Evolutionary conservation across 1,140 invertebrate species (phyloP).

Genomic region (Olivierus martensii): DNA sequence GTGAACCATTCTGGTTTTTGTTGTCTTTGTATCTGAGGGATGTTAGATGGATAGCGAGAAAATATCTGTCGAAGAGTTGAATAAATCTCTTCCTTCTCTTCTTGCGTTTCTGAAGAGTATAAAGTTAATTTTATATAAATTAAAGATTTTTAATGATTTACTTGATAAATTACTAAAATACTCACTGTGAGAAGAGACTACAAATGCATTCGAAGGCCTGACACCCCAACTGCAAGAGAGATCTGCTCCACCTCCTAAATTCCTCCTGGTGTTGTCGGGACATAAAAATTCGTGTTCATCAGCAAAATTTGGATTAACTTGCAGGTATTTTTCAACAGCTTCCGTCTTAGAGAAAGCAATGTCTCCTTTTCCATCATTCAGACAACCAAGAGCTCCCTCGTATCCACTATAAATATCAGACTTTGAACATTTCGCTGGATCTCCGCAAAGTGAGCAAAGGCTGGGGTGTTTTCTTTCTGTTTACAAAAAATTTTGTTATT

Average conservation of each 20-base stretch:
- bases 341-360: slow-evolving; percentile 73
- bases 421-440: slow-evolving; percentile 50
- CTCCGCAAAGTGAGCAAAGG: slow-evolving; percentile 54
- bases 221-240: slow-evolving; percentile 11
- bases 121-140: no score
- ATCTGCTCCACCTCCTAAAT: slow-evolving; percentile 2
- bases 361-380: slow-evolving; percentile 59
- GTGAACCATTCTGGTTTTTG: background rate
- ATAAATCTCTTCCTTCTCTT: no score
- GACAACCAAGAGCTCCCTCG: slow-evolving; percentile 62
- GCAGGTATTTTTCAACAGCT: slow-evolving; percentile 52
- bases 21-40: background rate
- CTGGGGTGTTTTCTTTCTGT: slow-evolving; percentile 52
- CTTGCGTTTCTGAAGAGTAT: no score
- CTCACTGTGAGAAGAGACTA: background rate
- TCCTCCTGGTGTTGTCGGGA: slow-evolving; percentile 52
- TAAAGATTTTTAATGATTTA: no score
- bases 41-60: background rate
- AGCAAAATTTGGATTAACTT: slow-evolving; percentile 26
- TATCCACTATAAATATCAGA: slow-evolving; percentile 69
- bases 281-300: slow-evolving; percentile 51
- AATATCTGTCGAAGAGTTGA: no score
- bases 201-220: slow-evolving; percentile 18
- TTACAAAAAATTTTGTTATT: no score
- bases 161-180: no score